Base-by-base conservation (phyloP, 2,113 vertebrate species). In the Perca flavescens region DNA sequence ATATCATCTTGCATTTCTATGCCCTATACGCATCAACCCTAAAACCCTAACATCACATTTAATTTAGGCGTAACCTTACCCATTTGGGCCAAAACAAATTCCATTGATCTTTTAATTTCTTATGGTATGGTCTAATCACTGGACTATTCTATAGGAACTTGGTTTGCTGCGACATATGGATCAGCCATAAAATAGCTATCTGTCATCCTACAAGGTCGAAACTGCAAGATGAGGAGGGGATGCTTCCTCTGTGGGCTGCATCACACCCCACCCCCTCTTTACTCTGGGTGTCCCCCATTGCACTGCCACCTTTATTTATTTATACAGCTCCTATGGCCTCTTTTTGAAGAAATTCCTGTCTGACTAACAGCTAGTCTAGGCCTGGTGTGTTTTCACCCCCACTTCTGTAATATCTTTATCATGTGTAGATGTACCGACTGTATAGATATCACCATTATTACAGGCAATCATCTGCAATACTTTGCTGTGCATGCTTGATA, bases 271-370 rank as follows among this genome's bases (percentile, higher is more conserved):
- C 81, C 87, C 76, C 53, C 80, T 74, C 74, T 34, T 63, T 22
- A 7, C 28, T 46, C 49, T 22, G 60, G 61, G 77, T 82, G 58
- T 80, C 80, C 88, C 91, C 64, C 79, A 58, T n/a, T 83, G 60
- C 77, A 69, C 47, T 77, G 40, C 50, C 52, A 86, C 77, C 77
- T 90, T 85, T 87, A 89, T 89, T 94, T 92, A 93, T 94, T 92
- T 28, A 92, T 92, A 53, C 69, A 69, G 47, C 76, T 77, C 52
- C 62, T 40, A 7, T 19, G n/a, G 65, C 52, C 46, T 43, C 22
- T 58, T 80, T 54, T 72, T 76, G 6, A 62, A 70, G 31, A 70
- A 65, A 52, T 76, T 70, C 50, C 47, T 80, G 15, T 66, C 63
- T 86, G 79, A 31, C 73, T 77, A 31, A 49, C n/a, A 65, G 62